phyloP scores from a whole-genome alignment of 2,113 vertebrate genomes.

The Otus sunia region DNA sequence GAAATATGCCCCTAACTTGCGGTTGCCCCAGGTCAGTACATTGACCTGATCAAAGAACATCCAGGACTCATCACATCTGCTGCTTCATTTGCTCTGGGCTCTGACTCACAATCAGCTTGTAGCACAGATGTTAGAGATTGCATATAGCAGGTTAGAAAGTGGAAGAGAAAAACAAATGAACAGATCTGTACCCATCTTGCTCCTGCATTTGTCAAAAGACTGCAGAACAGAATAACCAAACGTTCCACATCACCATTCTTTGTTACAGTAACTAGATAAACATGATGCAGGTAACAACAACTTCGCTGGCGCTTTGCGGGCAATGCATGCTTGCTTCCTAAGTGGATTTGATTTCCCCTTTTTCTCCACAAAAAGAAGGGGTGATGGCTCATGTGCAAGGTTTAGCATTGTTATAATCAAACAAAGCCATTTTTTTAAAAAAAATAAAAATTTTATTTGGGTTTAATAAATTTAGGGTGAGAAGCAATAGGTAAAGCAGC shows the following conservation, averaged over 20 bases:
- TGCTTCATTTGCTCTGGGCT: neutral
- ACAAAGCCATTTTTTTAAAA: too few relatives aligned
- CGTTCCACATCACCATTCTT: neutral
- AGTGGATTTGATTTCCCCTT: neutral
- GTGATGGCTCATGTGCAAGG: accelerated
- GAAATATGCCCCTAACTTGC: accelerated
- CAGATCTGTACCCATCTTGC: neutral
- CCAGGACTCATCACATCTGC: neutral
- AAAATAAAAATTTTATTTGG: too few relatives aligned
- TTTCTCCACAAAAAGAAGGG: neutral
- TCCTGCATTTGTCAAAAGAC: neutral
- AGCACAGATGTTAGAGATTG: neutral
- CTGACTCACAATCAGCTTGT: neutral
- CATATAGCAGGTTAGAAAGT: neutral
- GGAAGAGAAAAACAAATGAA: neutral
- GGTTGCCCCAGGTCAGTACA: neutral
- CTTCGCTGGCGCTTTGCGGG: neutral
- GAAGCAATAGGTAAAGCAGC: too few relatives aligned
- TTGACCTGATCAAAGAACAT: neutral
- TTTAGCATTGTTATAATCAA: too few relatives aligned
- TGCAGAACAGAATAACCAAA: neutral
- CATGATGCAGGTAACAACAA: neutral
- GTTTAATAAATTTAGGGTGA: too few relatives aligned
- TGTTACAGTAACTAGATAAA: neutral
- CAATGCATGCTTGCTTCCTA: neutral